Evolutionary conservation across 2,888 invertebrate genomes (phyloP).

Genomic region (Scaptomyza polygonia): DNA sequence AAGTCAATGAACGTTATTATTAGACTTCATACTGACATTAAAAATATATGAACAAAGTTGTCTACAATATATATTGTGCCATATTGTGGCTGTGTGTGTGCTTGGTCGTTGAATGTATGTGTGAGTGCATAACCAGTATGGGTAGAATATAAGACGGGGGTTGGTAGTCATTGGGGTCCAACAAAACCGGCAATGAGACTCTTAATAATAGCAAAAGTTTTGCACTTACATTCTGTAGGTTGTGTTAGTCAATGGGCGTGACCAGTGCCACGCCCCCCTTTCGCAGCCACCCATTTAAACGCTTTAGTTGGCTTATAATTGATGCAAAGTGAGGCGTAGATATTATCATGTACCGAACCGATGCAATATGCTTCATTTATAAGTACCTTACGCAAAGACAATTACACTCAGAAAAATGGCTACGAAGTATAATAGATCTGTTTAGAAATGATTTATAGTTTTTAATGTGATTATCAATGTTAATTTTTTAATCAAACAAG

Average conservation of each 20-base stretch:
- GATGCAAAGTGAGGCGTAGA: constrained; percentile 36
- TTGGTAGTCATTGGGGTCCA: constrained; percentile 65
- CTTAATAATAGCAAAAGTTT: constrained; percentile 78
- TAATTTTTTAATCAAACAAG: no score
- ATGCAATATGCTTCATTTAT: constrained; percentile 48
- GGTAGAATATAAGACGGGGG: neutral
- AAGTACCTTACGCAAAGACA: constrained; percentile 16
- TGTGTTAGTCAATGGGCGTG: constrained; percentile 37
- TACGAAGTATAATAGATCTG: neutral
- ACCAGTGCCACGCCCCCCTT: constrained; percentile 3
- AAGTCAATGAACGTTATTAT: constrained; percentile 82
- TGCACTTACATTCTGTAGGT: constrained; percentile 64
- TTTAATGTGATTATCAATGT: no score
- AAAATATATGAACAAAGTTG: constrained; percentile 79
- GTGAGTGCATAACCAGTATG: constrained; percentile 24
- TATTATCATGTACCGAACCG: constrained; percentile 37
- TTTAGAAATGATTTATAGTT: neutral
- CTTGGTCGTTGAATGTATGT: no score
- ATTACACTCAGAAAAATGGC: neutral
- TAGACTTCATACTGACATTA: constrained; percentile 72
- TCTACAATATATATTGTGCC: constrained; percentile 67
- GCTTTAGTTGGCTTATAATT: constrained; percentile 52
- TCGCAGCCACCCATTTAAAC: constrained; percentile 39
- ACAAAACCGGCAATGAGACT: constrained; percentile 76
- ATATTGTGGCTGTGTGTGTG: constrained; percentile 49